Evolutionary conservation across 2,888 invertebrate genomes (phyloP), one percentile per base, ranked within the genome.

Genomic region (Aromia moschata): DNA sequence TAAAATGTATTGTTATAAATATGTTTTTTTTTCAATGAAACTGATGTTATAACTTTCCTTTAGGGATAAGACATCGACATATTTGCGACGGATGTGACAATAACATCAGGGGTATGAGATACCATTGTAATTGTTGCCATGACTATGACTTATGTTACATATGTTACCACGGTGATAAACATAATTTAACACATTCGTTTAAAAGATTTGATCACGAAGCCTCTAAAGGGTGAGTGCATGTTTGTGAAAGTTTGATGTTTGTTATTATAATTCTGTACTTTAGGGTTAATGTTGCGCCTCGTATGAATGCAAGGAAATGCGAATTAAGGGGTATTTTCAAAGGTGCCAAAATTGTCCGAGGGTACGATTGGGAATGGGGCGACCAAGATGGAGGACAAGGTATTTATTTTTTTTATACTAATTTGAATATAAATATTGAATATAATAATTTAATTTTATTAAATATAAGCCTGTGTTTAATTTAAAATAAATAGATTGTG

Each of bases 291-390:
- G 11, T 93, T 59, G 84, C 87, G 1, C 84, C 88, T 18, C 83
- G 93, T 68, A 84, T 87, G 70, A 87, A 85, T 54, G 86, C 86
- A 45, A 80, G 83, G 47, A 91, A 89, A 77, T 81, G 89, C 61
- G 86, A 88, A 66, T 79, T 92, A 2, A 86, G 85, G 74, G 94
- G 94, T 16, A 93, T 94, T 66, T 94, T 93, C 79, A 86, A 89
- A 44, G 91, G 89, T 51, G 91, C 94, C 2, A 89, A 88, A 81
- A 93, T 94, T 2, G 85, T 90, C 2, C 83, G 94, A 60, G 94
- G 94, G 2, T 90, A 88, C 25, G 92, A 93, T 77, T 94, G 94
- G 94, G 93, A 93, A 81, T 94, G 94, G 94, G 91, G 88, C 36
- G 88, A 90, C 76, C 94, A 94, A 79, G 94, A 94, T 83, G 93